Base-by-base conservation (phyloP, 2,888 invertebrate species). In the Gastrophysa polygoni region DNA sequence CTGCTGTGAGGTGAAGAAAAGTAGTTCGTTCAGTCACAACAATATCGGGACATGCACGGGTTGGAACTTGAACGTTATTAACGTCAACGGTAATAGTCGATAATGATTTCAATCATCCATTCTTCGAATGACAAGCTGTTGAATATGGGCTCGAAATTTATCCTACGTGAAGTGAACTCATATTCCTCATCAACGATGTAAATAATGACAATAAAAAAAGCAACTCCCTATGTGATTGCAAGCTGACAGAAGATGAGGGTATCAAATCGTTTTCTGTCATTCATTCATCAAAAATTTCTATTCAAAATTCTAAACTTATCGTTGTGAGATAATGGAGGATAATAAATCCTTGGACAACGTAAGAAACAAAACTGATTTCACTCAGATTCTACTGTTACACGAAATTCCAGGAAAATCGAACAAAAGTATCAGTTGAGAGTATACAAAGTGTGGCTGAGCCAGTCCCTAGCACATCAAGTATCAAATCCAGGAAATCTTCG, bases 401-500 rank as follows among this genome's bases (percentile, higher is more conserved):
- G 38, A 52, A 54, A 43, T 47, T 29, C 34, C 18, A 11, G 29
- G 20, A 38, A 47, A 51, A 11, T 49, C 49, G 3, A 10, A 32
- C 10, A 2, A 11, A 14, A n/a, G 14, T 38, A 5, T 24, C 24
- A 5, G 24, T 7, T 3, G 11, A n/a, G 1, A 14, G 14, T 38
- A 38, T 2, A 14, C 3, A 14, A 6, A n/a, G 14, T 38, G 14
- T 38, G n/a, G 14, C 2, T 10, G 3, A 4, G 24, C 11, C 43
- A 3, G 43, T 47, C 5, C n/a, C 57, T 6, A 60, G 51, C 28
- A 48, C 67, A 17, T 59, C 63, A 11, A 71, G 67, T 18, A 52
- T 66, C 8, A 70, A 70, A 63, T 46, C 63, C 1, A 67, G 59
- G 52, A 72, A 68, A 60, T 68, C 71, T 4, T 64, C 66, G 7